A percentile compares a stretch with the other conserved stretches of the same genome.
Evolutionary conservation across 2,113 vertebrate species (phyloP).

Genomic region (Dolichallabes microphthalmus): DNA sequence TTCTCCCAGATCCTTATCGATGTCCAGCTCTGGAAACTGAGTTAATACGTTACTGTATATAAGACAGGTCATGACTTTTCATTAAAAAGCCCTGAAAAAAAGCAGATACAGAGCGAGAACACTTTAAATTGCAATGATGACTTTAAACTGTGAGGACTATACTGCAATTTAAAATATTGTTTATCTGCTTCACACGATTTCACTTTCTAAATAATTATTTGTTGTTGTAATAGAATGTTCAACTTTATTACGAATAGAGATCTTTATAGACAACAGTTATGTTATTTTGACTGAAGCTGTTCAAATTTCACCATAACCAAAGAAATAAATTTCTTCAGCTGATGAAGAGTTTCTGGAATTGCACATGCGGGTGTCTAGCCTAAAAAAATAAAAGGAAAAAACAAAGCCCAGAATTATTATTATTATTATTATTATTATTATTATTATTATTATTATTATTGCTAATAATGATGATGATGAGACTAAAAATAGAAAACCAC

Average conservation of each 20-base stretch:
- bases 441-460: not conserved
- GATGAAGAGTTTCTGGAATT: not conserved
- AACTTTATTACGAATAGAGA: not conserved
- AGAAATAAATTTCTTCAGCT: not conserved
- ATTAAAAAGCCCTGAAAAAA: constrained; percentile 36
- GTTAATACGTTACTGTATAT: constrained; percentile 57
- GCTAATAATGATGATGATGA: not conserved
- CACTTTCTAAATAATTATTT: not conserved
- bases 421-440: not conserved
- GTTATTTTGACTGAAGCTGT: not conserved
- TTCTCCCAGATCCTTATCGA: constrained; percentile 52
- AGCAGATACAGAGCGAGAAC: not conserved
- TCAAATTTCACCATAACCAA: not conserved
- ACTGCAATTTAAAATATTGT: not conserved
- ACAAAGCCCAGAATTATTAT: not conserved
- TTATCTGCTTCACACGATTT: not conserved
- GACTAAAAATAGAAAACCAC: too few species aligned
- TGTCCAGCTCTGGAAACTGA: constrained; percentile 50
- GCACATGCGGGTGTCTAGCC: not conserved
- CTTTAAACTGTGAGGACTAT: not conserved
- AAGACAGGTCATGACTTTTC: constrained; percentile 47
- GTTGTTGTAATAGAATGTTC: too few species aligned
- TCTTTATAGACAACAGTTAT: not conserved
- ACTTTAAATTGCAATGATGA: not conserved
- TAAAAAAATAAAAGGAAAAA: not conserved